Evolutionary conservation across 1,140 invertebrate genomes (phyloP), one percentile per base, ranked within the genome.

Genomic region (Bicyclus anynana): DNA sequence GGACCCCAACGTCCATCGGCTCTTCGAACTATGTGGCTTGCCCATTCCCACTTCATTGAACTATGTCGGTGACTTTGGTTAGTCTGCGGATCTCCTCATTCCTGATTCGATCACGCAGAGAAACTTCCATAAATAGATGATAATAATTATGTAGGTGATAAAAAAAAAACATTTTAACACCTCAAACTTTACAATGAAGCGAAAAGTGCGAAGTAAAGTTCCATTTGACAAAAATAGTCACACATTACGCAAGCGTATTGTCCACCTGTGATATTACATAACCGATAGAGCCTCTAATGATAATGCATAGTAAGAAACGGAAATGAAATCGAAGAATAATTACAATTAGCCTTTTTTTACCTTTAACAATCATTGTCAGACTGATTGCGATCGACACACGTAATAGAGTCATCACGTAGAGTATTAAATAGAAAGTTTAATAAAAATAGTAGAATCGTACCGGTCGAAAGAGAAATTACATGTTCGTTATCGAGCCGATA

Each of bases 341-440:
- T 44, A 44, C 16, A 44, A 44, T 44, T 20, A 44, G 40, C 17
- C 40, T 44, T 44, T 49, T 13, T 38, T 16, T 29, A 17, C 44
- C 38, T 14, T 37, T 49, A 12, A 16, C 20, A 40, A 48, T 47
- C 20, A 26, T 23, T 42, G 42, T 51, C 23, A 29, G 29, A 46
- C 12, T 13, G 5, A 27, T 54, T 20, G 38, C 40, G 14, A 52
- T 35, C 49, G 46, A 48, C 42, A 72, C 67, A 76, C 74, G 69
- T 73, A 78, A 75, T 76, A 59, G 42, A 53, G 33, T 29, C 49
- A 58, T 71, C 74, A 70, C 74, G 73, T 75, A 69, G 50, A 54
- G 55, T 74, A 76, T 76, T 77, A 80, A 80, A 79, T 81, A 80
- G 79, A 84, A 84, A 84, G 80, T 80, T 20, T 54, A 73, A 75